Evolutionary conservation across 2,888 invertebrate genomes (phyloP), one percentile per base, ranked within the genome.

Genomic region (Drosophila flavopinicola): DNA sequence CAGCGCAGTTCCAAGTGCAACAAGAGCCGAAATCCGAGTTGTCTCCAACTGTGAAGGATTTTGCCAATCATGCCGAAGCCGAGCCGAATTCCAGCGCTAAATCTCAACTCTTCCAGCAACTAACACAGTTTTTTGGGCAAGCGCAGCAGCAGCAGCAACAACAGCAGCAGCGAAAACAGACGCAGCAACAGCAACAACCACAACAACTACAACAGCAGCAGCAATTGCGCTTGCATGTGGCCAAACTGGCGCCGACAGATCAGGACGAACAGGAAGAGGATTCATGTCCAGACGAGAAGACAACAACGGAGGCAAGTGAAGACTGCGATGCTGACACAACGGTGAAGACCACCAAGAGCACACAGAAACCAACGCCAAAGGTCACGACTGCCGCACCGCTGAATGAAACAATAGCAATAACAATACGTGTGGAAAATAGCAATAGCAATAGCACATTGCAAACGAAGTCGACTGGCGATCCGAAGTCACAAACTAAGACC

Each of bases 71-170:
- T 32, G 23, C 54, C 15, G 42, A 56, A 17, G 41, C 11, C 1
- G 56, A 39, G 24, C 9, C 52, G 13, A 66, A 41, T 41, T 47
- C 33, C 4, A 42, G 45, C 23, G 51, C 65, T 6, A 71, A 64
- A 35, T 33, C 73, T 38, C 56, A 70, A 51, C 10, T 75, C 27
- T 39, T 79, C 25, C 70, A 75, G n/a, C 75, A 82, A 29, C 48
- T 79, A 10, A 45, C 66, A 3, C 63, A 66, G 0, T 65, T 41
- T 3, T 60, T 78, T 10, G 41, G 48, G 0, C 65, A 64, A 1
- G 33, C 39, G 0, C 66, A 59, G n/a, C 41, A 32, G 4, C 29
- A 32, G 1, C 54, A 59, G 3, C 53, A 58, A 9, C 51, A 45
- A n/a, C 37, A 48, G 15, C 48, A 37, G 9, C 35, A 51, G 2